Evolutionary conservation across 2,113 vertebrate species (phyloP), one percentile per base, ranked within the genome.

Genomic region (Thamnaconus septentrionalis): DNA sequence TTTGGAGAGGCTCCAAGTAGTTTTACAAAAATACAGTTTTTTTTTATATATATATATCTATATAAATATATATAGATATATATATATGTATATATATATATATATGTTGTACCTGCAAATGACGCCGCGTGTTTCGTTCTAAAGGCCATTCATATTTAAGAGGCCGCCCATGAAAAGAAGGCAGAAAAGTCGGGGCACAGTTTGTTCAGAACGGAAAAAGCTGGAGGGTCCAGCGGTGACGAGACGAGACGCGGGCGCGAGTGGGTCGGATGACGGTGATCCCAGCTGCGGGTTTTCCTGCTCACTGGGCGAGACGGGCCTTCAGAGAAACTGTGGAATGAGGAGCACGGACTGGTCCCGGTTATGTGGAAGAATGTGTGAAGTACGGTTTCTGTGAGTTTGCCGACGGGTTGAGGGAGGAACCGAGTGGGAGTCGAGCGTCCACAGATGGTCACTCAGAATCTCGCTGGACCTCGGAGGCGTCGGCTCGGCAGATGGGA

Each of bases 401-500:
- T 71, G 79, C 79, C 61, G 69, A 55, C 57, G 54, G 75, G 53
- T 66, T 12, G 60, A 59, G 62, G 59, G 62, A 61, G 57, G 50
- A 71, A 75, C 65, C 73, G 75, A 54, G 63, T 46, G 7, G 40
- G 52, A 71, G 66, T 44, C 31, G 48, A 87, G 8, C 41, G 86
- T 81, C 82, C 83, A 87, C 89, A 85, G 79, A 78, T 78, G 81
- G 90, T 98, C 93, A 98, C 93, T 98, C 97, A 46, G 95, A 96
- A 94, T 98, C 96, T 85, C 96, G 93, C 85, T 98, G 97, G 71
- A 97, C 95, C 92, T 98, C 97, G 0, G 95, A 99, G 77, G 97
- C 95, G 81, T 99, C 96, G 64, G 97, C 97, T 93, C 97, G 93
- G 85, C 97, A 99, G 87, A 99, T 98, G 0, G 97, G 96, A 85